Conservation (phyloP, 2,797 vertebrate species). For the Avahi laniger region DNA sequence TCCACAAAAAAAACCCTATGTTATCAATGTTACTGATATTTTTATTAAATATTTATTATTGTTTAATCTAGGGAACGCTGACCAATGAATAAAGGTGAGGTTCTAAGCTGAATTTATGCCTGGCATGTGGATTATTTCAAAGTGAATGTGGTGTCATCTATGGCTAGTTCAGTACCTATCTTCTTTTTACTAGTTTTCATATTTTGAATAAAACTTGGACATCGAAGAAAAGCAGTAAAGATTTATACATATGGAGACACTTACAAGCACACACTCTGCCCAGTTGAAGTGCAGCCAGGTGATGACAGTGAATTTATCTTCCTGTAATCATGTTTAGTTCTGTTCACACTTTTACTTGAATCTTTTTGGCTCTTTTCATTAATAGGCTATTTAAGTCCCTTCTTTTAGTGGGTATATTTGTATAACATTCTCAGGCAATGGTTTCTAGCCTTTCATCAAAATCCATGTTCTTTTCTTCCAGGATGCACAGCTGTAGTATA, state of each 20-base stretch:
- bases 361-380: neutral
- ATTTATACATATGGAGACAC: neutral
- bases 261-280: neutral
- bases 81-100: neutral
- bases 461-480: neutral
- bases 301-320: neutral
- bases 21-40: neutral
- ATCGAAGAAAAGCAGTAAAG: neutral
- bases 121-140: neutral
- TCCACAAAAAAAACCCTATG: neutral
- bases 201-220: neutral
- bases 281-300: too few species aligned
- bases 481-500: fast-evolving
- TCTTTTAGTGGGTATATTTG: neutral
- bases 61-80: neutral
- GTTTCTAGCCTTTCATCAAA: neutral
- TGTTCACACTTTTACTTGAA: neutral
- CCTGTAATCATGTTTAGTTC: neutral
- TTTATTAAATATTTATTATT: neutral
- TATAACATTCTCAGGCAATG: neutral
- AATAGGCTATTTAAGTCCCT: neutral
- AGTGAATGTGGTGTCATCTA: neutral
- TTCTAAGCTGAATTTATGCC: neutral
- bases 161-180: neutral
- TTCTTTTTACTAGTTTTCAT: neutral